Evolutionary conservation across 2,797 vertebrate genomes (phyloP), one percentile per base, ranked within the genome.

Genomic region (Neostethus bicornis): DNA sequence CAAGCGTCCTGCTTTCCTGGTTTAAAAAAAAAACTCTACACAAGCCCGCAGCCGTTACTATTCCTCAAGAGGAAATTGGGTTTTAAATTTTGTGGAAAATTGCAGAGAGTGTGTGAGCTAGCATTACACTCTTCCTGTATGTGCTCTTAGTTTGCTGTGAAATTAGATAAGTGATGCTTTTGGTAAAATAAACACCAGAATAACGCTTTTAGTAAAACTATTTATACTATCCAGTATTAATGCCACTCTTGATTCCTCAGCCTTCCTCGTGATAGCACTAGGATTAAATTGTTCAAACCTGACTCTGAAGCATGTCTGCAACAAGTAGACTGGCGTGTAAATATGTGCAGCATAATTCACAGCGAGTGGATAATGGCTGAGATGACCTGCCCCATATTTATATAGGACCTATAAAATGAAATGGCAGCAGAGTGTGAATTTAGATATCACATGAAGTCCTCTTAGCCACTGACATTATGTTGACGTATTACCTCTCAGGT

Each of bases 401-500:
- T 59, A 69, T 67, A 73, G 65, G 26, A 47, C 43, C 61, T 39
- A 67, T 55, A 66, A 73, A 83, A 70, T 56, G 75, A 75, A 70
- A 70, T 66, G 77, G 63, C 75, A 83, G 80, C 57, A 53, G 80
- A 66, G 70, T 80, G 85, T 83, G 88, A 71, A 88, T 85, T 75
- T 70, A 83, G 79, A 83, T 85, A 83, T 78, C 77, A 85, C 43
- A 75, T 80, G 79, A 75, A 87, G 77, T 76, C 54, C 48, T 85
- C 81, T 87, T 82, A 81, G 79, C 66, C 55, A 77, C 66, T 81
- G 77, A 86, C 81, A 86, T 85, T 83, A 87, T 83, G 77, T 76
- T 87, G 83, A 89, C 75, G 61, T 74, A 86, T 81, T 61, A 64
- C 64, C 73, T 85, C 82, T 85, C 83, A 77, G 82, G 80, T 89